A percentile compares a stretch with the other conserved stretches of the same genome.
These are phyloP conservation scores for Karalla daura DNA, from an alignment of 2,797 vertebrate genomes.

Conservation along the genomic window DNA sequence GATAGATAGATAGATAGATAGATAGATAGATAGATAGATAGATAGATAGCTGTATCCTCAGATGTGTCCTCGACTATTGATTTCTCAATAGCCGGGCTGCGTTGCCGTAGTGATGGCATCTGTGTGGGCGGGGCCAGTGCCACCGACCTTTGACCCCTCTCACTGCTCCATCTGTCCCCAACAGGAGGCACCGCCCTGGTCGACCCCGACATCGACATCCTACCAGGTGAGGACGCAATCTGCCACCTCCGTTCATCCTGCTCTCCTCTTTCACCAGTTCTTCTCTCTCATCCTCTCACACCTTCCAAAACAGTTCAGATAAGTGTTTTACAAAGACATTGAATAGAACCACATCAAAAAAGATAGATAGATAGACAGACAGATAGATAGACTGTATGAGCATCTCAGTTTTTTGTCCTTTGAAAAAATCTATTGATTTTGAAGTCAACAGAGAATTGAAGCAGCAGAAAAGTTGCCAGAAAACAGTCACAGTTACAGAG, in stretches of 20 bases:
- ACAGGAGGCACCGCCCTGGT: slow-evolving; percentile 43
- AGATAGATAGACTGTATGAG: too few relatives aligned
- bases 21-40: too few relatives aligned
- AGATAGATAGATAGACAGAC: too few relatives aligned
- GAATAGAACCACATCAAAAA: too few relatives aligned
- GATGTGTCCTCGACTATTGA: too few relatives aligned
- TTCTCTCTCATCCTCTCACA: background rate
- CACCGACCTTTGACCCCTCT: slow-evolving; percentile 60
- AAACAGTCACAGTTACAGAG: slow-evolving; percentile 6
- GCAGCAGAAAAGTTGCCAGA: background rate
- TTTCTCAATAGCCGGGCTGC: slow-evolving; percentile 2
- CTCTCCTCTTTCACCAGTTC: background rate
- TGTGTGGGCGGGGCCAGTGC: slow-evolving; percentile 36
- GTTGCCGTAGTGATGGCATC: slow-evolving; percentile 34
- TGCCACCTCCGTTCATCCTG: slow-evolving; percentile 22
- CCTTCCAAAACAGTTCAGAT: too few relatives aligned
- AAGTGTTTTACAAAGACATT: too few relatives aligned
- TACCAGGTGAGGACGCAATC: slow-evolving; percentile 75
- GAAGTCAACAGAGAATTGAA: too few relatives aligned
- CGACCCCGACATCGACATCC: slow-evolving; percentile 56
- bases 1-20: too few relatives aligned
- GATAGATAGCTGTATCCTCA: too few relatives aligned
- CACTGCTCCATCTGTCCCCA: slow-evolving; percentile 66
- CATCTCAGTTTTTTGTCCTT: too few relatives aligned
- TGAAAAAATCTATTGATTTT: too few relatives aligned